phyloP scores from a whole-genome alignment of 2,113 vertebrate species.

The Jacana jacana region DNA sequence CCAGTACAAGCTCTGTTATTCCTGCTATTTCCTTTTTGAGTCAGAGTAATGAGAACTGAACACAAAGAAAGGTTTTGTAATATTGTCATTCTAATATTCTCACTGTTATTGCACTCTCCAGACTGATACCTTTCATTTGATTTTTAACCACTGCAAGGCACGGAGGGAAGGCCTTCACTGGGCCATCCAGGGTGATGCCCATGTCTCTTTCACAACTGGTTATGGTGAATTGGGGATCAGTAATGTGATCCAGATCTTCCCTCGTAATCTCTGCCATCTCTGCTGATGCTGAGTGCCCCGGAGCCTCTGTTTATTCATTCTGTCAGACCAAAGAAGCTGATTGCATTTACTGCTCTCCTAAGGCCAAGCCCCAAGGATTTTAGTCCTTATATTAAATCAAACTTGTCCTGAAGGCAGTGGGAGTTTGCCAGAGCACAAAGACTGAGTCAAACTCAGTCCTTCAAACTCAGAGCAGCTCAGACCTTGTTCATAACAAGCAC shows the following conservation, averaged over 20 bases:
- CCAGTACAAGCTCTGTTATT: background rate
- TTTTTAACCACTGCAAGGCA: background rate
- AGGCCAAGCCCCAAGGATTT: conserved; percentile 42
- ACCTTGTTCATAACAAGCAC: background rate
- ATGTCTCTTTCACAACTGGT: background rate
- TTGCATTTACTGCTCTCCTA: conserved; percentile 28
- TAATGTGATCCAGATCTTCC: background rate
- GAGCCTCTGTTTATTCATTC: conserved; percentile 39
- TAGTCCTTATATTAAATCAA: conserved; percentile 45
- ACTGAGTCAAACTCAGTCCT: background rate
- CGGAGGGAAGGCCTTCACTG: background rate
- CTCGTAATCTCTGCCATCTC: conserved; percentile 13
- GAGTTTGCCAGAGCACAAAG: conserved; percentile 17
- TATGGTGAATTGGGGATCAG: background rate
- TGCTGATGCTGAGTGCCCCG: background rate
- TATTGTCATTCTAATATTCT: background rate
- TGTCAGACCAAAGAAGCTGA: conserved; percentile 45
- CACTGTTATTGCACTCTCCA: background rate
- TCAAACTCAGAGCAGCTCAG: background rate
- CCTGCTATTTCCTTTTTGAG: background rate
- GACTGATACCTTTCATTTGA: background rate
- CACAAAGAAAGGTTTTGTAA: background rate
- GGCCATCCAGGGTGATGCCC: background rate
- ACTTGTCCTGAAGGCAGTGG: conserved; percentile 38
- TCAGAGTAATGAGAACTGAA: background rate